Evolutionary conservation across 2,113 vertebrate genomes (phyloP).

Genomic region (Rhinolophus ferrumequinum): DNA sequence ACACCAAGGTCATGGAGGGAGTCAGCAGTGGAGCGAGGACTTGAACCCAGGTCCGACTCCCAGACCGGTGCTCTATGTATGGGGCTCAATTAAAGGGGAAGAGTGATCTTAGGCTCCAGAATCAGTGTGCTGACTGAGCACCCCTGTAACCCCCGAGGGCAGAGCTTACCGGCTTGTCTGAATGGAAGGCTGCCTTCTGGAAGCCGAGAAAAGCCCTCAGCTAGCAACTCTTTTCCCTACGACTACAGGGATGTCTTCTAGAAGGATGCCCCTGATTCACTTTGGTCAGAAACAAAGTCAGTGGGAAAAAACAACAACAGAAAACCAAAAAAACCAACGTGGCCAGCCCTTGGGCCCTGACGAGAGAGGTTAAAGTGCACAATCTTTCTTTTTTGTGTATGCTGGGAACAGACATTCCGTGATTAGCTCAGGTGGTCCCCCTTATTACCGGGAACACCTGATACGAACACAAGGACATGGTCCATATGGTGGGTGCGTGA

Average conservation of each 20-base stretch:
- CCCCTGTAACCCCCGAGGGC: background rate
- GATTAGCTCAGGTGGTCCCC: conserved; percentile 73
- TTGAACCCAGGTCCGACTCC: conserved; percentile 44
- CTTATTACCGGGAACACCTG: conserved; percentile 69
- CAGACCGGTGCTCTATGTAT: conserved; percentile 24
- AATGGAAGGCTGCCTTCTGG: conserved; percentile 46
- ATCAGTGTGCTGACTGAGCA: background rate
- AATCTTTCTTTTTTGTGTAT: conserved; percentile 70
- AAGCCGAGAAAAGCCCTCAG: conserved; percentile 56
- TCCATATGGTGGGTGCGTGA: conserved; percentile 76
- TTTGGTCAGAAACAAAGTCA: conserved; percentile 80
- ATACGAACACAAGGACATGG: conserved; percentile 78
- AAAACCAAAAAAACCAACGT: conserved; percentile 2
- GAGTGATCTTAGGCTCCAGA: background rate
- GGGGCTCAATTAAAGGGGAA: conserved; percentile 36
- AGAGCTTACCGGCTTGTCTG: background rate
- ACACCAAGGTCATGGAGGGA: conserved; percentile 53
- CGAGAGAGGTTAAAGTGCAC: conserved; percentile 82
- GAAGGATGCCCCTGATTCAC: conserved; percentile 68
- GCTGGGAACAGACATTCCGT: conserved; percentile 75
- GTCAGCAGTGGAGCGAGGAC: conserved; percentile 33
- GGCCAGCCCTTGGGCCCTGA: conserved; percentile 76
- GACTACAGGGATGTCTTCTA: conserved; percentile 47
- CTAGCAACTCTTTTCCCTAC: background rate
- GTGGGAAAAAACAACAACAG: background rate